phyloP scores from a whole-genome alignment of 2,113 vertebrate genomes.

The Apteryx mantelli region DNA sequence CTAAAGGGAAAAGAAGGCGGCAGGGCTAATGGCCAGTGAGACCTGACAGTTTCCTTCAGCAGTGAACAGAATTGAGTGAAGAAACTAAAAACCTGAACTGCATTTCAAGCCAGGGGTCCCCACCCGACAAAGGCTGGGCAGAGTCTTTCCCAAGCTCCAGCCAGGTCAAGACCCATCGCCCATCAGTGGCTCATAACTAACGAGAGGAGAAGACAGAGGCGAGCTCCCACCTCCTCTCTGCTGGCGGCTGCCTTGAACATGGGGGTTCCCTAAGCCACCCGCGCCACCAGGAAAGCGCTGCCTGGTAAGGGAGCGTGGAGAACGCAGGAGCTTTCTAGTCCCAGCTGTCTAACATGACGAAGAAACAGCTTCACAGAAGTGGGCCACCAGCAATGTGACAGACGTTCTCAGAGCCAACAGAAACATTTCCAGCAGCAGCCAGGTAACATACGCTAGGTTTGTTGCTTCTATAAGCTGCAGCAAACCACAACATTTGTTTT shows the following conservation, averaged over 20 bases:
- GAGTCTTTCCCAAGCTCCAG: too few species aligned
- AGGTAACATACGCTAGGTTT: not conserved
- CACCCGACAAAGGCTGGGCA: not conserved
- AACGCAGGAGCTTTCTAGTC: fast-evolving
- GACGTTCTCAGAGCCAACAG: not conserved
- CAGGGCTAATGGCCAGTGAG: not conserved
- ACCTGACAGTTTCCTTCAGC: not conserved
- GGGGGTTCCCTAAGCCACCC: too few species aligned
- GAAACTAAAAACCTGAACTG: not conserved
- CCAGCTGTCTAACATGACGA: fast-evolving
- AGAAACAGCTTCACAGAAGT: not conserved
- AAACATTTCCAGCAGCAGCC: constrained; percentile 6
- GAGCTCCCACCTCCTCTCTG: not conserved
- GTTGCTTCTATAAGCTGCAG: not conserved
- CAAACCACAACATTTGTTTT: not conserved
- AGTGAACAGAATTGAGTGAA: not conserved
- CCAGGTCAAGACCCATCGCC: not conserved
- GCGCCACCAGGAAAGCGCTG: fast-evolving
- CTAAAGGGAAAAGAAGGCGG: not conserved
- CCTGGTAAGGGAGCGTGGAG: not conserved
- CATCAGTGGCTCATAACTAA: not conserved
- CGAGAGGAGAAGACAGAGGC: not conserved
- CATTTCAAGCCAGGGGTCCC: not conserved
- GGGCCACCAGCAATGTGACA: not conserved
- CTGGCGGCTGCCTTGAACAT: not conserved